Evolutionary conservation across 2,113 vertebrate genomes (phyloP).

Genomic region (Heteronetta atricapilla): DNA sequence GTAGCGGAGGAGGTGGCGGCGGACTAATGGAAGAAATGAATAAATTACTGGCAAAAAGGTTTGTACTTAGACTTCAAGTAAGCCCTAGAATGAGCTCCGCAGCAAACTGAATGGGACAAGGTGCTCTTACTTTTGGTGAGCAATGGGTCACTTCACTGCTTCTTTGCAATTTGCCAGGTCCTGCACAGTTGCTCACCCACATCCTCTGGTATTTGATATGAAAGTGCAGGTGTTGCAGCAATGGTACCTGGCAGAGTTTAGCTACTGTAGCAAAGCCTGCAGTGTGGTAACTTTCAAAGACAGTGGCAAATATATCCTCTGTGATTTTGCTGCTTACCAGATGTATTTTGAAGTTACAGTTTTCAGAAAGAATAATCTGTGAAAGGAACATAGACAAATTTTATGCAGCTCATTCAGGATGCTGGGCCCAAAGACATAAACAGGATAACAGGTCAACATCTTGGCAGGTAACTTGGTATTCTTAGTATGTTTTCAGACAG

Average conservation of each 20-base stretch:
- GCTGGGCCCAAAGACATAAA: not conserved
- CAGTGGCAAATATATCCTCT: not conserved
- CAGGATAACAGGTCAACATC: not conserved
- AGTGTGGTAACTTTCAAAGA: not conserved
- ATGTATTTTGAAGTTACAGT: not conserved
- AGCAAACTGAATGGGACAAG: not conserved
- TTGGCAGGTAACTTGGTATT: not conserved
- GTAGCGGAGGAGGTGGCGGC: constrained; percentile 87
- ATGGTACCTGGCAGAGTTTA: not conserved
- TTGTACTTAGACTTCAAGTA: constrained; percentile 12
- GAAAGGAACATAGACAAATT: not conserved
- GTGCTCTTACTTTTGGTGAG: not conserved
- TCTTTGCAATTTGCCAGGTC: not conserved
- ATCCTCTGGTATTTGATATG: not conserved
- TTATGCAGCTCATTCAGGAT: not conserved
- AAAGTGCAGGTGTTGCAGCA: not conserved
- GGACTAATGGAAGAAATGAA: constrained; percentile 99
- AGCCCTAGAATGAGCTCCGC: not conserved
- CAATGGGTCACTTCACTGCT: not conserved
- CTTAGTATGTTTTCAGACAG: not conserved
- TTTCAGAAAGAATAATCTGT: not conserved
- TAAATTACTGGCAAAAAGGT: constrained; percentile 98
- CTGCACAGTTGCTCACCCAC: not conserved
- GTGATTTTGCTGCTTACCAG: not conserved
- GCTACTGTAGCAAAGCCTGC: not conserved